Evolutionary conservation across 2,113 vertebrate species (phyloP), one percentile per base, ranked within the genome.

Genomic region (Podarcis cretensis): DNA sequence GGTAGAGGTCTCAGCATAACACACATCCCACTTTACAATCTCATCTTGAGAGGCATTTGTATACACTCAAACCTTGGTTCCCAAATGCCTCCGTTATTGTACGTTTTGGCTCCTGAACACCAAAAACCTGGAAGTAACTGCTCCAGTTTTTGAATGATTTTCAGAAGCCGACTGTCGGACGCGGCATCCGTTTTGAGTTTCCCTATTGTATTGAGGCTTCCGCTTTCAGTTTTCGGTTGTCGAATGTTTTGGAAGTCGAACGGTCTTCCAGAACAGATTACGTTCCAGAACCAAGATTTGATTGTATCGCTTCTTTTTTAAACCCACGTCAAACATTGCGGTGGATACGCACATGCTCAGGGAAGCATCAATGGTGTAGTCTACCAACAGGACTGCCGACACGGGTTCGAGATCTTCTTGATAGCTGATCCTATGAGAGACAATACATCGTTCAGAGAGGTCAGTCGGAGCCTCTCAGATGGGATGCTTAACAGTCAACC

Each of bases 341-440:
- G 0, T 32, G 1, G 2, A 83, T 84, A 97, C 98, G 95, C 95
- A 99, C 98, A 97, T 82, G 87, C 92, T 94, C 91, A 99, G 97
- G 0, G 97, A 94, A 43, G 98, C 96, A 78, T 96, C 90, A 82
- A 99, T 96, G 8, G 95, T 98, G 90, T 97, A 98, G 92, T 98
- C 97, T 85, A 99, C 97, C 80, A 96, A 92, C 81, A 99, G 94
- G 73, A 86, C 90, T 84, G 98, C 96, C 66, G 94, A 84, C 81
- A 97, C 48, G 2, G 98, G 97, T 59, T 3, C 66, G 86, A 99
- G 96, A 91, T 98, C 96, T 6, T 86, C 94, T 96, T 99, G 99
- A 81, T 96, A 96, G 95, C 99, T 99, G 16, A 98, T 94, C 92
- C 98, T 99, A 94, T 71, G 27, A 4, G 63, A 68, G 2, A 35